Evolutionary conservation across 2,888 invertebrate genomes (phyloP), one percentile per base, ranked within the genome.

Genomic region (Clusia tigrina): DNA sequence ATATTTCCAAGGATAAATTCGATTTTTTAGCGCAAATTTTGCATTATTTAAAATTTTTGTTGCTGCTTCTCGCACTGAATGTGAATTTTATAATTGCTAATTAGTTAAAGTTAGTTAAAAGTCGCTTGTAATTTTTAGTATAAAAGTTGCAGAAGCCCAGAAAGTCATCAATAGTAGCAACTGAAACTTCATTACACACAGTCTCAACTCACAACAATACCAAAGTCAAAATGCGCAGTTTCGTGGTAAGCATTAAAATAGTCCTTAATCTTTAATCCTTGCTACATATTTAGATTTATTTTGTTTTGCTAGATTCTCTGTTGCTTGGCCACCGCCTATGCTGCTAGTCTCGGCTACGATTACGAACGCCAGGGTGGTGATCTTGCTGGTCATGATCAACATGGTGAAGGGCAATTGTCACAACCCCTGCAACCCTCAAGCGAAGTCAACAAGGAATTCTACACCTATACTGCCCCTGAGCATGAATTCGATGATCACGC

Each of bases 281-380:
- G 9, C 42, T 42, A 42, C 3, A 42, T 3, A 48, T 46, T 2
- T 17, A 54, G 23, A 62, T 37, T n/a, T 56, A 10, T 15, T 54
- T 17, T 48, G 38, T 15, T 24, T 3, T n/a, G n/a, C n/a, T n/a
- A 75, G 74, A 54, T 69, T 38, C 57, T 74, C 15, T 69, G 68
- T 59, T 62, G 69, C n/a, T 54, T 72, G 42, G 66, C 70, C 42
- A 66, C 60, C 10, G 67, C 69, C 20, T 67, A 69, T 46, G 72
- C 69, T 38, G 71, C 54, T 20, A 68, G 65, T 42, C 56, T 69
- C 48, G 72, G 70, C 26, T 73, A 74, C 51, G 65, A 73, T 22
- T 74, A 74, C 32, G 65, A 54, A 10, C 56, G 60, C 63, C 56
- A 60, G 24, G 51, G 12, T 17, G 56, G 38, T 18, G 25, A 10